phyloP scores from a whole-genome alignment of 1,140 invertebrate species.

The Popillia japonica region DNA sequence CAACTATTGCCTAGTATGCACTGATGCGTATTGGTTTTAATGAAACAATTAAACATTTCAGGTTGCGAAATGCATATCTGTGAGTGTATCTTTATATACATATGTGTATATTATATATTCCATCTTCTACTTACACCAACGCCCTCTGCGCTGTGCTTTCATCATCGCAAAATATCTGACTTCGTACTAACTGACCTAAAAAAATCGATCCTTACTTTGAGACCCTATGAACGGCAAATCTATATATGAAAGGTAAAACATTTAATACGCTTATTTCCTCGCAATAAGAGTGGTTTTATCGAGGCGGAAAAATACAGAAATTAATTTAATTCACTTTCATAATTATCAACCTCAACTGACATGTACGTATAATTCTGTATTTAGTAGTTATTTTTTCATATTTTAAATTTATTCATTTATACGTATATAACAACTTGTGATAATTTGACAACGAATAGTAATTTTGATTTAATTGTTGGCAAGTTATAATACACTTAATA shows the following conservation, averaged over 20 bases:
- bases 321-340: not conserved
- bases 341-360: too few species aligned
- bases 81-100: not conserved
- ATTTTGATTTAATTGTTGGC: too few species aligned
- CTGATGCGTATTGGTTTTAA: constrained; percentile 10
- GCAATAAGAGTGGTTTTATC: not conserved
- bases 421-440: too few species aligned
- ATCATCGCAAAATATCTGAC: constrained; percentile 30
- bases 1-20: not conserved
- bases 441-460: too few species aligned
- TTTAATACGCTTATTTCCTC: not conserved
- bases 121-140: constrained; percentile 9
- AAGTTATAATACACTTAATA: too few species aligned
- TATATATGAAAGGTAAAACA: not conserved
- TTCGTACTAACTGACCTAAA: constrained; percentile 30
- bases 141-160: constrained; percentile 19
- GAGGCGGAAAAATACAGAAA: not conserved
- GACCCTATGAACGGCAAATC: constrained; percentile 11
- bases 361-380: too few species aligned
- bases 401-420: too few species aligned
- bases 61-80: not conserved
- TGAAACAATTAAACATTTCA: not conserved
- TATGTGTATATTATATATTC: constrained; percentile 3
- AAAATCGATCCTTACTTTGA: constrained; percentile 1
- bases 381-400: too few species aligned